Evolutionary conservation across 2,888 invertebrate species (phyloP).

Genomic region (Phaedon cochleariae): DNA sequence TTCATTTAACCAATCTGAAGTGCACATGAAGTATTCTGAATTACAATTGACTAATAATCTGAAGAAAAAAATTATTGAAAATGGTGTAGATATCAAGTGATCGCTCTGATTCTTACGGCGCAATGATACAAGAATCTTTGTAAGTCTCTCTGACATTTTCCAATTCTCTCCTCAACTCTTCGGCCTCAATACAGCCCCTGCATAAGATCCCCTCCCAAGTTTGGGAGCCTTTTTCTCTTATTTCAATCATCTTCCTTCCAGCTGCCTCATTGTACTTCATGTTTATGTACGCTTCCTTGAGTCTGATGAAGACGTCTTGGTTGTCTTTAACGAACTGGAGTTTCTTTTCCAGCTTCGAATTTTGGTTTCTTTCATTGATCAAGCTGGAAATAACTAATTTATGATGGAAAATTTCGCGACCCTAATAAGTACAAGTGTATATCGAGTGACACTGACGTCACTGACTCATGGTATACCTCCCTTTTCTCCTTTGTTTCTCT

Average conservation of each 20-base stretch:
- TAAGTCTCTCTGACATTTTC: slow-evolving; percentile 41
- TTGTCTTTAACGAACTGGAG: slow-evolving; percentile 56
- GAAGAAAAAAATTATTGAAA: too few relatives aligned
- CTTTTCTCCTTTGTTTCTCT: too few relatives aligned
- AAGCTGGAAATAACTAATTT: slow-evolving; percentile 39
- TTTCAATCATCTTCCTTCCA: slow-evolving; percentile 51
- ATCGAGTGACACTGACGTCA: too few relatives aligned
- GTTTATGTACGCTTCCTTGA: slow-evolving; percentile 54
- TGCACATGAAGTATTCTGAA: too few relatives aligned
- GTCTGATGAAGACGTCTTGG: slow-evolving; percentile 52
- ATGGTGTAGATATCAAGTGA: too few relatives aligned
- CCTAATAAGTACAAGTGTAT: too few relatives aligned
- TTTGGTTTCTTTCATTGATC: slow-evolving; percentile 46
- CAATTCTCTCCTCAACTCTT: slow-evolving; percentile 47
- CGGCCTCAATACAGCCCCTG: slow-evolving; percentile 47
- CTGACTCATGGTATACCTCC: too few relatives aligned
- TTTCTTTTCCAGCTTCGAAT: slow-evolving; percentile 51
- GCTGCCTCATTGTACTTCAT: slow-evolving; percentile 55
- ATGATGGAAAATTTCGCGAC: background rate
- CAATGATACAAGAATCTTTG: slow-evolving; percentile 41
- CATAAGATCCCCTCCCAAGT: slow-evolving; percentile 54
- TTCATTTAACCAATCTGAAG: too few relatives aligned
- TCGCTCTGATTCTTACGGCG: slow-evolving; percentile 41
- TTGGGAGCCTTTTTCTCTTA: slow-evolving; percentile 52
- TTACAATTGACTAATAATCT: too few relatives aligned